Conservation (phyloP, 2,888 invertebrate genomes). For the Carcina quercana region DNA sequence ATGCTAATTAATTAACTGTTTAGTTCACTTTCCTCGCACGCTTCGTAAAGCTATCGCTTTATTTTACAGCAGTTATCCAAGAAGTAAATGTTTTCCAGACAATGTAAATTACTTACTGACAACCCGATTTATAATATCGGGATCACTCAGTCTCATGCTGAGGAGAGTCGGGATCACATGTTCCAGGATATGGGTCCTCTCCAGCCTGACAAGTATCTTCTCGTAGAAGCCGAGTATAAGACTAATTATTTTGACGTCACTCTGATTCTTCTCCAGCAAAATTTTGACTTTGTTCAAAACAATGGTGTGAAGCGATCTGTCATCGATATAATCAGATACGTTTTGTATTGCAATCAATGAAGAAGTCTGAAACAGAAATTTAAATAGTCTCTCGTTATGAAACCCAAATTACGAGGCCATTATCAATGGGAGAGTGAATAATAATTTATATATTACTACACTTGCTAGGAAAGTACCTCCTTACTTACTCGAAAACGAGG, state of each 20-base stretch:
- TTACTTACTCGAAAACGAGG: too few species aligned
- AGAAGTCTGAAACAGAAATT: slow-evolving; percentile 87
- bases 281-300: slow-evolving; percentile 88
- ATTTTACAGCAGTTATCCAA: too few species aligned
- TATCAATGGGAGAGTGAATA: too few species aligned
- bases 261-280: slow-evolving; percentile 85
- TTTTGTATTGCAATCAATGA: slow-evolving; percentile 91
- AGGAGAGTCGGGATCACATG: slow-evolving; percentile 92
- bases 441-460: too few species aligned
- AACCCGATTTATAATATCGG: slow-evolving; percentile 90
- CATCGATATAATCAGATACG: slow-evolving; percentile 88
- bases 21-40: too few species aligned
- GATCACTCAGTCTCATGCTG: slow-evolving; percentile 89
- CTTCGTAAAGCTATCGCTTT: too few species aligned
- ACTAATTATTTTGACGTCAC: slow-evolving; percentile 86
- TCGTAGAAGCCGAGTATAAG: slow-evolving; percentile 87
- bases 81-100: neutral
- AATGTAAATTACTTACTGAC: slow-evolving; percentile 87
- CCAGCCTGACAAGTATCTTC: slow-evolving; percentile 87
- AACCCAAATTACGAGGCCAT: too few species aligned
- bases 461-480: too few species aligned
- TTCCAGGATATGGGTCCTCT: slow-evolving; percentile 90
- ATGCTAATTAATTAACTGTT: too few species aligned
- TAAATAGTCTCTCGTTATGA: too few species aligned
- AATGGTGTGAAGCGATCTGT: slow-evolving; percentile 84